Conservation (phyloP, 2,113 vertebrate genomes). For the Sebastes fasciatus region DNA sequence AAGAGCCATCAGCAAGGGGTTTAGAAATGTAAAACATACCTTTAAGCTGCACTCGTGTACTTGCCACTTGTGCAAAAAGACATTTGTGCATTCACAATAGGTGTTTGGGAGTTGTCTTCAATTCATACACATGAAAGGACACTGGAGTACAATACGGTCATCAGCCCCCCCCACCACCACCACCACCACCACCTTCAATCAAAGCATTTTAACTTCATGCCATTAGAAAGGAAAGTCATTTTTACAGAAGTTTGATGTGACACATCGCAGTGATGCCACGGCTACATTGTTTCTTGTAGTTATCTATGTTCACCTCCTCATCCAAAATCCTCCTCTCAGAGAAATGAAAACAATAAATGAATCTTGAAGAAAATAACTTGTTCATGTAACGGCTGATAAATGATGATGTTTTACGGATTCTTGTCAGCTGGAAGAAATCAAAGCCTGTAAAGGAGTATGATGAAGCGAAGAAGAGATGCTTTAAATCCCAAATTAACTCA, state of each 20-base stretch:
- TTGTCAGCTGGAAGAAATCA: neutral
- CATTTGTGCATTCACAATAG: neutral
- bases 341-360: neutral
- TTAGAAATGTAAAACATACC: constrained; percentile 50
- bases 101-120: constrained; percentile 19
- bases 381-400: neutral
- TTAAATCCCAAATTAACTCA: neutral
- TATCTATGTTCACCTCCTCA: neutral
- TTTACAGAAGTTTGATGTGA: neutral
- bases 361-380: neutral
- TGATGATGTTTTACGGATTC: neutral
- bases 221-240: neutral
- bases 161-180: neutral
- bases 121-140: constrained; percentile 18
- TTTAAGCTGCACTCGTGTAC: constrained; percentile 5
- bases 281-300: neutral
- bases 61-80: constrained; percentile 14
- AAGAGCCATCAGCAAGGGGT: neutral
- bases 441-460: neutral
- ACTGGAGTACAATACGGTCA: neutral
- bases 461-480: neutral
- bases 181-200: neutral
- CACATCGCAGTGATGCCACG: too few species aligned
- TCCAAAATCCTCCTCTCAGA: neutral
- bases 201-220: neutral